Base-by-base conservation (phyloP, 1,140 invertebrate species). In the Magallana angulata region DNA sequence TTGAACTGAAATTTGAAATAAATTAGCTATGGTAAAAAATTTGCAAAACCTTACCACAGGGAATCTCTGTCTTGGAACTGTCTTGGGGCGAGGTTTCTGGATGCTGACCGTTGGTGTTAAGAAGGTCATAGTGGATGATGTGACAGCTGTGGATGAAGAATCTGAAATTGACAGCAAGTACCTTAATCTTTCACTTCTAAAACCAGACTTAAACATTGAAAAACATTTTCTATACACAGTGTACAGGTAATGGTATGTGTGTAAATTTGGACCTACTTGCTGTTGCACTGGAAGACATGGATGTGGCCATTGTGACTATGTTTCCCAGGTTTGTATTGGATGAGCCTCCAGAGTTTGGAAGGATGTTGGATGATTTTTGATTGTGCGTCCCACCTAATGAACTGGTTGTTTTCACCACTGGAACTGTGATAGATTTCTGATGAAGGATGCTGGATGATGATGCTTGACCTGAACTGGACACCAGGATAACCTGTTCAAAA, bases 401-500 rank as follows among this genome's bases (percentile, higher is more conserved):
- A 11, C 88, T 82, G 9, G 89, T 76, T n/a, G 91, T 88, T 76
- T 90, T 91, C 9, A 92, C 90, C 56, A 93, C 89, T 12, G 94
- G 93, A 16, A 94, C 92, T 24, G 92, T 92, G 59, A 92, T 89
- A 30, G 92, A 92, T 71, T 93, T 93, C 87, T 93, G 68, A 76
- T 76, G 93, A 24, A 93, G 85, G 11, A 92, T 87, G 58, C 86
- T 92, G 1, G 91, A 86, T 9, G 90, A 88, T 0, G 91, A 88
- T 9, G 86, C 84, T 58, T 91, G 90, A n/a, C 92, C 93, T 81
- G 93, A 92, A 87, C 91, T 94, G 6, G 93, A 93, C 80, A 94
- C 93, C 16, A 94, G 87, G n/a, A 94, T 94, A 12, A 94, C 94
- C 94, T 94, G 76, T 4, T 71, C 82, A 83, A 57, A 58, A 84